Evolutionary conservation across 2,113 vertebrate species (phyloP).

Genomic region (Sebastes schlegelii): DNA sequence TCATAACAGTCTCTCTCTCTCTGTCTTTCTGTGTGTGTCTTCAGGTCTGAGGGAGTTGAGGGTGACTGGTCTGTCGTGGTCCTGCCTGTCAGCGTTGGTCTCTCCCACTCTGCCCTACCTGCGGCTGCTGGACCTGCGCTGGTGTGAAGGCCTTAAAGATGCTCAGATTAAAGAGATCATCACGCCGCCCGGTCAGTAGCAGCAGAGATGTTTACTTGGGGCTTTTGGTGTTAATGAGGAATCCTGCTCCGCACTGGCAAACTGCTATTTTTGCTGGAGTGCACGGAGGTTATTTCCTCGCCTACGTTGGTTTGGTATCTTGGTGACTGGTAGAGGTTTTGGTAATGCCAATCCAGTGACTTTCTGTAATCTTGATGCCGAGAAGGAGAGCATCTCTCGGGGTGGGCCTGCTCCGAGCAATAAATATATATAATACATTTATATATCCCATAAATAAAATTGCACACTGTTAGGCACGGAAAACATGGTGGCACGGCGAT

Average conservation of each 20-base stretch:
- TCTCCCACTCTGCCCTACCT: conserved; percentile 93
- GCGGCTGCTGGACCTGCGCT: conserved; percentile 95
- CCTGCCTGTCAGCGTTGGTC: conserved; percentile 92
- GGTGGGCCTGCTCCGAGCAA: no score
- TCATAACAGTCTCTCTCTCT: rapidly evolving
- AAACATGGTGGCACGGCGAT: no score
- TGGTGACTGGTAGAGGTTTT: no score
- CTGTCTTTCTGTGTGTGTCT: conserved; percentile 20
- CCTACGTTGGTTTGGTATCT: background rate
- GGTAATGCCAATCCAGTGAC: no score
- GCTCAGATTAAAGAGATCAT: conserved; percentile 95
- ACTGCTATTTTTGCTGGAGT: background rate
- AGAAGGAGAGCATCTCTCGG: no score
- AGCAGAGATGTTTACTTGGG: background rate
- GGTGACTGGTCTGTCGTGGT: conserved; percentile 93
- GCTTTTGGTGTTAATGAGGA: background rate
- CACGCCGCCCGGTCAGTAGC: conserved; percentile 83
- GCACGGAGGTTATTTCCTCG: background rate
- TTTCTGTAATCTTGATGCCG: no score
- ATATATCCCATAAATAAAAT: no score
- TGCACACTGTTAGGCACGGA: no score
- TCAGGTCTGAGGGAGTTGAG: conserved; percentile 95
- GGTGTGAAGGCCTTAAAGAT: conserved; percentile 95
- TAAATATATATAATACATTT: no score
- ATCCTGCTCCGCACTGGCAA: background rate